phyloP scores from a whole-genome alignment of 2,113 vertebrate genomes.

The Aegotheles bennettii region DNA sequence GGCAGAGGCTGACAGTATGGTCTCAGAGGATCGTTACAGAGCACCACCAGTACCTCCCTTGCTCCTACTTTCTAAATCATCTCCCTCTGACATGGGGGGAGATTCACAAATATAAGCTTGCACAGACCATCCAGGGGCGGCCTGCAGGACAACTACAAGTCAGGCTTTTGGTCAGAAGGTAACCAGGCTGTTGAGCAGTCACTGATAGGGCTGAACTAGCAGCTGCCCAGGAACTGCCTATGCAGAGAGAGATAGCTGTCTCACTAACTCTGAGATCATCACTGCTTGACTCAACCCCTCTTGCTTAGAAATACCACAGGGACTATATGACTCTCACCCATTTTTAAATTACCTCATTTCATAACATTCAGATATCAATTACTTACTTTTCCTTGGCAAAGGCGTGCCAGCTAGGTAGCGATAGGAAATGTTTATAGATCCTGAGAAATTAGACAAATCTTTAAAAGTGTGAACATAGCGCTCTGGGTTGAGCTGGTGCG shows the following conservation, averaged over 20 bases:
- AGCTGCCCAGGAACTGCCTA: neutral
- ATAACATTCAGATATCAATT: slow-evolving; percentile 1
- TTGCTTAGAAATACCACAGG: neutral
- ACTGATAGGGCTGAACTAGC: neutral
- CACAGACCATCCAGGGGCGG: neutral
- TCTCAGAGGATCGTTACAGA: neutral
- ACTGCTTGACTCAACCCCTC: neutral
- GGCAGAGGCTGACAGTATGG: neutral
- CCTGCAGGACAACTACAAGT: neutral
- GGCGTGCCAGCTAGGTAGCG: slow-evolving; percentile 91
- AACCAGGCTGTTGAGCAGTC: neutral
- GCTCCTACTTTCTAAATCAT: neutral
- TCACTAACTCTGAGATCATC: neutral
- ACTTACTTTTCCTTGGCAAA: slow-evolving; percentile 90
- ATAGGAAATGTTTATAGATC: slow-evolving; percentile 93
- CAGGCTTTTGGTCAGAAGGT: neutral
- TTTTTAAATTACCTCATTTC: neutral
- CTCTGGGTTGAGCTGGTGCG: slow-evolving; percentile 86
- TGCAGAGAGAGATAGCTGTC: neutral
- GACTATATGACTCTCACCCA: neutral
- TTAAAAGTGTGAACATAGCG: slow-evolving; percentile 87
- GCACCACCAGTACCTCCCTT: neutral
- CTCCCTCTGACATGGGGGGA: neutral
- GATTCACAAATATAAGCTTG: neutral
- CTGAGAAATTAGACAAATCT: slow-evolving; percentile 93